A percentile compares a stretch with the other conserved stretches of the same genome.
These are phyloP conservation scores for Lycaena phlaeas DNA, from an alignment of 2,888 invertebrate species.

Conservation along the genomic window DNA sequence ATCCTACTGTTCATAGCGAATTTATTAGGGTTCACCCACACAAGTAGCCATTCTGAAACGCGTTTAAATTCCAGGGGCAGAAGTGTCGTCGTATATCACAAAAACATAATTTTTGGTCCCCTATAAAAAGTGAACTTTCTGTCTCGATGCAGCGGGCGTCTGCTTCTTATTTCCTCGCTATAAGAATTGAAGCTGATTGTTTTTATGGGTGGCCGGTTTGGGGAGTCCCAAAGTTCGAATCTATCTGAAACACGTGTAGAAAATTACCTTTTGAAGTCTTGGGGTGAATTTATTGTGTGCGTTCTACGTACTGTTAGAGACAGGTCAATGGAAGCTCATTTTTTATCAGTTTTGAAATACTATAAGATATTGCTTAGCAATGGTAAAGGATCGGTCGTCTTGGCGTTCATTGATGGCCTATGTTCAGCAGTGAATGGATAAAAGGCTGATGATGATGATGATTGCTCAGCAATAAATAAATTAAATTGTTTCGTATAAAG, in stretches of 20 bases:
- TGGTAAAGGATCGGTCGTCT: no score
- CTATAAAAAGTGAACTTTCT: conserved; percentile 57
- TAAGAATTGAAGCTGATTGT: conserved; percentile 54
- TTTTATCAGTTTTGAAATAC: no score
- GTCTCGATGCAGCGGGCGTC: conserved; percentile 37
- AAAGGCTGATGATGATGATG: no score
- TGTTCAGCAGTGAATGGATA: no score
- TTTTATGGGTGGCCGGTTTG: conserved; percentile 47
- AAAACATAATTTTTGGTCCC: conserved; percentile 58
- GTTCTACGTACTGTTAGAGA: background rate
- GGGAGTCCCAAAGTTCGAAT: conserved; percentile 44
- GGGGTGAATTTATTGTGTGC: conserved; percentile 3
- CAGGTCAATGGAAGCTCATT: conserved; percentile 3
- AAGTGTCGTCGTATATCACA: conserved; percentile 63
- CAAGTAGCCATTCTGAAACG: conserved; percentile 57
- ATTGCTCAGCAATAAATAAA: no score
- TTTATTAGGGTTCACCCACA: conserved; percentile 63
- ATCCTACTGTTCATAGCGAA: conserved; percentile 50
- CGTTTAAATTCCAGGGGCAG: conserved; percentile 60
- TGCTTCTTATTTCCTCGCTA: conserved; percentile 60
- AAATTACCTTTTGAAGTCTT: conserved; percentile 23
- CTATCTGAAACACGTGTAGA: conserved; percentile 48
- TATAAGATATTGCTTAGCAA: no score
- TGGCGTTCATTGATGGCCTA: no score
- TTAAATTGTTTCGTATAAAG: no score